Percentiles rank a stretch among this genome's conserved stretches.
Evolutionary conservation across 1,140 invertebrate genomes (phyloP).

Genomic region (Papilio dardanus): DNA sequence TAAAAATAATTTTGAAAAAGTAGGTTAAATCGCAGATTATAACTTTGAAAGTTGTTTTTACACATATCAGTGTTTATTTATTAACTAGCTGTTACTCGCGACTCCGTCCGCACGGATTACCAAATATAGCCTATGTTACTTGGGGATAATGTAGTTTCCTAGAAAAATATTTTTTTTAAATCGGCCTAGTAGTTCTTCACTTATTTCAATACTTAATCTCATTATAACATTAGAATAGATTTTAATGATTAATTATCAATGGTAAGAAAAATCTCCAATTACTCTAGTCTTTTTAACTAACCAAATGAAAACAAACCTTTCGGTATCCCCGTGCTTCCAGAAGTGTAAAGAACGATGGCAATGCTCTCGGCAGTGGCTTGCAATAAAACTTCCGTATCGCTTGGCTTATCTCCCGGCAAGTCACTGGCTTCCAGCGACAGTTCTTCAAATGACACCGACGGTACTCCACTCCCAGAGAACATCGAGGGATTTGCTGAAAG

Average conservation of each 20-base stretch:
- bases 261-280: no score
- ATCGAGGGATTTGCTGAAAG: constrained; percentile 67
- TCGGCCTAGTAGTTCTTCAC: no score
- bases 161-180: no score
- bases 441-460: constrained; percentile 77
- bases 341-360: constrained; percentile 94
- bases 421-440: constrained; percentile 74
- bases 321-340: constrained; percentile 95
- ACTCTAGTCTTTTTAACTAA: no score
- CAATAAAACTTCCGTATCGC: constrained; percentile 55
- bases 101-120: no score
- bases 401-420: constrained; percentile 62
- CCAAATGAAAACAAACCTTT: constrained; percentile 85
- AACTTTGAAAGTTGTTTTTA: neutral
- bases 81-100: no score
- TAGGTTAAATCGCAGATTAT: neutral
- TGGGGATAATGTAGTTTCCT: no score
- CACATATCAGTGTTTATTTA: no score
- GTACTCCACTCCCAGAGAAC: constrained; percentile 67
- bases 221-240: no score
- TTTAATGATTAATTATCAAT: no score
- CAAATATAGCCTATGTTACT: no score
- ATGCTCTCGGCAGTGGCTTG: constrained; percentile 72
- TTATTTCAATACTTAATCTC: no score
- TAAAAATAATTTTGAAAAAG: neutral